These are phyloP conservation scores for Lamprologus ornatipinnis DNA, from an alignment of 2,113 vertebrate species.

Conservation along the genomic window DNA sequence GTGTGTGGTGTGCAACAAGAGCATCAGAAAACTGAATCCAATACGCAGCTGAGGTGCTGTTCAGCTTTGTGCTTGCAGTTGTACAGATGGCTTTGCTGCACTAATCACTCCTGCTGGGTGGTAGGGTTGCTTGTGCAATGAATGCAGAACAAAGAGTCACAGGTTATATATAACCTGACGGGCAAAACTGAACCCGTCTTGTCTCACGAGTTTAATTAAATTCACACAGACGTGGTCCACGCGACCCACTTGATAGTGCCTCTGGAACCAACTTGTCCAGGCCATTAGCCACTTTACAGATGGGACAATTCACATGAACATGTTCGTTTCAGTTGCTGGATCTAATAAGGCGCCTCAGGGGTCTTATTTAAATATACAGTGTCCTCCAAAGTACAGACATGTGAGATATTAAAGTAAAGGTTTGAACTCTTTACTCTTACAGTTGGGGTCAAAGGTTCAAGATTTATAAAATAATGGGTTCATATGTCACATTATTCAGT, in stretches of 20 bases:
- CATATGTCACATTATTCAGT: not conserved
- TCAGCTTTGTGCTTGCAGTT: not conserved
- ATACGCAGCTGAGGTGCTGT: not conserved
- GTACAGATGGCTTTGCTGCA: not conserved
- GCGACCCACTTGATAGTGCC: not conserved
- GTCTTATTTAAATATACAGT: not conserved
- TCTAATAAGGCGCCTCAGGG: not conserved
- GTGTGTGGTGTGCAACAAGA: not conserved
- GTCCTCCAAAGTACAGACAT: not conserved
- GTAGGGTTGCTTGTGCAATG: not conserved
- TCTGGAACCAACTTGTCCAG: not conserved
- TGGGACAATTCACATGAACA: not conserved
- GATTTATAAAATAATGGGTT: not conserved
- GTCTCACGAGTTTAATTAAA: slow-evolving; percentile 17
- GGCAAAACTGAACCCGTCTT: not conserved
- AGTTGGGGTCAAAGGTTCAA: not conserved
- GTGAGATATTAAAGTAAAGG: not conserved
- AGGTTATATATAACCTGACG: not conserved
- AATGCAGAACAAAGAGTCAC: slow-evolving; percentile 27
- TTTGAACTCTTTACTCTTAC: not conserved
- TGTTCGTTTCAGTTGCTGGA: not conserved
- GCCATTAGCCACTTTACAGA: not conserved
- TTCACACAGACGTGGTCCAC: not conserved
- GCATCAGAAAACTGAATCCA: not conserved
- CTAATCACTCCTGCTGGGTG: slow-evolving; percentile 39